Conservation (phyloP, 2,113 vertebrate species). For the Rhodinocichla rosea region DNA sequence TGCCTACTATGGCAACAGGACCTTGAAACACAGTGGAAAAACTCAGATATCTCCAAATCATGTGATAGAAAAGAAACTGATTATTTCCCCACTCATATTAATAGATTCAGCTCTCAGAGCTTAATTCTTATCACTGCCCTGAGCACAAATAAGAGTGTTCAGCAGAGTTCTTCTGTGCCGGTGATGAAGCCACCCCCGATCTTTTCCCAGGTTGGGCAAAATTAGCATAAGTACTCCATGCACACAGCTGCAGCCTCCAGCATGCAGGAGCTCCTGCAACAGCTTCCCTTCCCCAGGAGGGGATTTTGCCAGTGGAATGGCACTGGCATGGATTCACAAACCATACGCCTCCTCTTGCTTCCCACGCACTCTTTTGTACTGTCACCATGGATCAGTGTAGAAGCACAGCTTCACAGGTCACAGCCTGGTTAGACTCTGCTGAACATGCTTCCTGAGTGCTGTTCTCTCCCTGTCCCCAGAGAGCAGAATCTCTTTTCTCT, state of each 20-base stretch:
- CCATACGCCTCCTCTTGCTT: neutral
- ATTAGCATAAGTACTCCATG: neutral
- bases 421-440: neutral
- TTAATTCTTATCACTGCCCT: neutral
- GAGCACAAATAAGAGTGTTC: neutral
- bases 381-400: neutral
- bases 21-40: neutral
- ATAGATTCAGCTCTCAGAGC: neutral
- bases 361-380: constrained; percentile 4
- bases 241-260: constrained; percentile 22
- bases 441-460: neutral
- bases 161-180: neutral
- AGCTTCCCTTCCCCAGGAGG: neutral
- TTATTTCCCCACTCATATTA: neutral
- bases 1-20: neutral
- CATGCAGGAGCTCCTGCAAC: neutral
- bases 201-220: neutral
- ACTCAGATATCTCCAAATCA: neutral
- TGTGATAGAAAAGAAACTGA: neutral
- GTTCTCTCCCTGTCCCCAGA: neutral
- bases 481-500: neutral
- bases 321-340: constrained; percentile 13
- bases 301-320: constrained; percentile 22
- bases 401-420: constrained; percentile 5
- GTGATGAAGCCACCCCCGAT: neutral